A percentile compares a stretch with the other conserved stretches of the same genome.
These are phyloP conservation scores for Sarcoramphus papa DNA, from an alignment of 2,797 vertebrate species.

Conservation along the genomic window DNA sequence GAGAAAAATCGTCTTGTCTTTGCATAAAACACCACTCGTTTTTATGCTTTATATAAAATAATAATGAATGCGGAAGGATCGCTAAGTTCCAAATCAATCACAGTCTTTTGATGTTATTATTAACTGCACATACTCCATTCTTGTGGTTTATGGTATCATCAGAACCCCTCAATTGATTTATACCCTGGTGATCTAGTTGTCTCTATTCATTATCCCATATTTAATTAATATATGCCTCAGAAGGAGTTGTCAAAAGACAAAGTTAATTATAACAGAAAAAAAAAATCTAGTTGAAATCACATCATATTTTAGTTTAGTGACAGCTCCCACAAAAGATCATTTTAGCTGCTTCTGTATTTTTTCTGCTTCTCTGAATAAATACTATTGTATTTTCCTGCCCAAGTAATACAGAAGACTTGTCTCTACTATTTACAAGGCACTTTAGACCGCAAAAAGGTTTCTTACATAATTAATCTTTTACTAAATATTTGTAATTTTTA, in stretches of 20 bases:
- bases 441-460: background rate
- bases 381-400: background rate
- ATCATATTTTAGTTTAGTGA: slow-evolving; percentile 41
- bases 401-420: background rate
- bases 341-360: background rate
- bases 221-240: slow-evolving; percentile 68
- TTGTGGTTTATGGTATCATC: slow-evolving; percentile 68
- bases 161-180: slow-evolving; percentile 70
- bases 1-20: background rate
- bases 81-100: slow-evolving; percentile 65
- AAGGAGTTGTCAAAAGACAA: slow-evolving; percentile 68
- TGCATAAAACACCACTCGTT: slow-evolving; percentile 30
- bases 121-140: slow-evolving; percentile 61
- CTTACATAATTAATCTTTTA: background rate
- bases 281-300: slow-evolving; percentile 15
- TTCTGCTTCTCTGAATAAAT: slow-evolving; percentile 2
- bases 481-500: background rate
- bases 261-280: slow-evolving; percentile 56
- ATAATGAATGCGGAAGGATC: slow-evolving; percentile 62
- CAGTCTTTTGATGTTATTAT: slow-evolving; percentile 63
- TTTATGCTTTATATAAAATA: slow-evolving; percentile 66
- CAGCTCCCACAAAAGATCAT: slow-evolving; percentile 7
- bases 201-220: slow-evolving; percentile 66
- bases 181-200: slow-evolving; percentile 60
- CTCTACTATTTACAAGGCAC: background rate